A percentile compares a stretch with the other conserved stretches of the same genome.
These are phyloP conservation scores for Drosophila percnosoma DNA, from an alignment of 2,888 invertebrate species.

Conservation along the genomic window DNA sequence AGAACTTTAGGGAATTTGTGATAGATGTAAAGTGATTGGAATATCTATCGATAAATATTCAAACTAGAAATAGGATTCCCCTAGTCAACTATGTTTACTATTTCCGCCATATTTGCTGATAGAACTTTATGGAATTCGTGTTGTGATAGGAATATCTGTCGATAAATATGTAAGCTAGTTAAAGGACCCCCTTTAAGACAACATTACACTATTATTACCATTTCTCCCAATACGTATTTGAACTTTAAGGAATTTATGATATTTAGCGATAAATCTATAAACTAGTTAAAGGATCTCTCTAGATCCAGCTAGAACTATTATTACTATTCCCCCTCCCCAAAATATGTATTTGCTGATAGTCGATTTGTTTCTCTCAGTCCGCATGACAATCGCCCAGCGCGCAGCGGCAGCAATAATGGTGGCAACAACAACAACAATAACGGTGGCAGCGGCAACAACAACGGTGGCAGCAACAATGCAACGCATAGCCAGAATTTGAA, in stretches of 20 bases:
- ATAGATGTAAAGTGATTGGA: too few species aligned
- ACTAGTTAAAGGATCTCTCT: background rate
- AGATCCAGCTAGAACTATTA: background rate
- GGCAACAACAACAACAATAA: conserved; percentile 53
- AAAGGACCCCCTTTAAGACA: background rate
- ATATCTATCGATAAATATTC: too few species aligned
- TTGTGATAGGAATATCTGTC: too few species aligned
- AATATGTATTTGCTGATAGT: conserved; percentile 21
- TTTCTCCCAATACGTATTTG: background rate
- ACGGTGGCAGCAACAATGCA: conserved; percentile 70
- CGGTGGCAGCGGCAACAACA: conserved; percentile 35
- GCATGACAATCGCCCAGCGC: conserved; percentile 83
- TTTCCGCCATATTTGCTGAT: too few species aligned
- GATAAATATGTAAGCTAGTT: background rate
- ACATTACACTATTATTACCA: background rate
- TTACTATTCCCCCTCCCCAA: background rate
- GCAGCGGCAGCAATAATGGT: conserved; percentile 73
- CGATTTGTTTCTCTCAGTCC: conserved; percentile 71
- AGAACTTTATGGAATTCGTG: too few species aligned
- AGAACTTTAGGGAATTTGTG: too few species aligned
- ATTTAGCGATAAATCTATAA: background rate
- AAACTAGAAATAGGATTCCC: too few species aligned
- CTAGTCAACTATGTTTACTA: too few species aligned
- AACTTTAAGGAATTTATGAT: background rate
- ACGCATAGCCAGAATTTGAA: conserved; percentile 82